Evolutionary conservation across 2,888 invertebrate species (phyloP).

Genomic region (Spilosoma lubricipeda): DNA sequence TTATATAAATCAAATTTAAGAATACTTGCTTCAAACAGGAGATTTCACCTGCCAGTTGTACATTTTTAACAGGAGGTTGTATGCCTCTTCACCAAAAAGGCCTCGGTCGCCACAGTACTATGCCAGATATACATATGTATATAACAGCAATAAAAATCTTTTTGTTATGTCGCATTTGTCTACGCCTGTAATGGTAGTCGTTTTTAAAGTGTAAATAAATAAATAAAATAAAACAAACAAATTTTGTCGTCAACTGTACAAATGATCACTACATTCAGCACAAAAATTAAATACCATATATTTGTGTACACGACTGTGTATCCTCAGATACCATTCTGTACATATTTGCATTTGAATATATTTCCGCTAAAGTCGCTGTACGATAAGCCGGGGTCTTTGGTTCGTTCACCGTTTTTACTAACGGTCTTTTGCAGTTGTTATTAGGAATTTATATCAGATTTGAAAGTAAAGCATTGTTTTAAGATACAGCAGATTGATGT

Average conservation of each 20-base stretch:
- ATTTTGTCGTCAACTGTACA: neutral
- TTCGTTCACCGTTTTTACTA: constrained; percentile 66
- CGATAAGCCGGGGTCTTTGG: constrained; percentile 68
- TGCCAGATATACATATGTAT: neutral
- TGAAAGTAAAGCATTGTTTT: neutral
- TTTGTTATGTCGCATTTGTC: too few species aligned
- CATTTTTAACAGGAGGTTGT: too few species aligned
- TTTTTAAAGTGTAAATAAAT: too few species aligned
- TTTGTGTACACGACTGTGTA: constrained; percentile 25
- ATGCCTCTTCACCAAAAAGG: too few species aligned
- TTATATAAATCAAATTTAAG: too few species aligned
- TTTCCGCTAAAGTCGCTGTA: constrained; percentile 63
- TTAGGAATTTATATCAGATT: constrained; percentile 48
- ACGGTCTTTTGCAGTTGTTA: constrained; percentile 34
- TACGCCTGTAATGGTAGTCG: too few species aligned
- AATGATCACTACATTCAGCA: neutral
- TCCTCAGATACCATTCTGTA: constrained; percentile 37
- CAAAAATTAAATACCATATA: constrained; percentile 18
- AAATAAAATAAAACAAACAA: too few species aligned
- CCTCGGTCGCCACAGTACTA: too few species aligned
- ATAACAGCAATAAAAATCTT: too few species aligned
- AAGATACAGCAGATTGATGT: neutral
- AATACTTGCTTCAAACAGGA: too few species aligned
- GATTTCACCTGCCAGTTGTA: too few species aligned
- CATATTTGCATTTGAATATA: constrained; percentile 59